phyloP scores from a whole-genome alignment of 1,140 invertebrate species.

The Leptinotarsa defecta region DNA sequence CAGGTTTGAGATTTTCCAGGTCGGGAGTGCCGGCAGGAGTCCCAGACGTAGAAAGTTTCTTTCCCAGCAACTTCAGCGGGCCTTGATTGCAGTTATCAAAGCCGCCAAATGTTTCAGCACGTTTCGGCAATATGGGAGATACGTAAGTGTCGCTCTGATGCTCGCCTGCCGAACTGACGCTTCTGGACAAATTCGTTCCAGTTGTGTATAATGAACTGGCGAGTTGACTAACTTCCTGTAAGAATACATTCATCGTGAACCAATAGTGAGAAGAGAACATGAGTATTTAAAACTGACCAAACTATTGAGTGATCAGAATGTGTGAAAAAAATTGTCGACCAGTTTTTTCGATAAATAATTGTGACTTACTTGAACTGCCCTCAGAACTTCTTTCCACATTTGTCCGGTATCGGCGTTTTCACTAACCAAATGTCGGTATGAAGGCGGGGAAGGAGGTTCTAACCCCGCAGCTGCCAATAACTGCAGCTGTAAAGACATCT shows the following conservation, averaged over 20 bases:
- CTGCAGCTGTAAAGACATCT: slow-evolving; percentile 81
- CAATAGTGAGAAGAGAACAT: too few species aligned
- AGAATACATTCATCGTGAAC: slow-evolving; percentile 25
- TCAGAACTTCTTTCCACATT: slow-evolving; percentile 72
- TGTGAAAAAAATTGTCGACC: too few species aligned
- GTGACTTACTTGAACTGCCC: slow-evolving; percentile 66
- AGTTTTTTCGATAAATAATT: too few species aligned
- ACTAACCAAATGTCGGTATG: slow-evolving; percentile 64
- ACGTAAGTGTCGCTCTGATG: slow-evolving; percentile 82
- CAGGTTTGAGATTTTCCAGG: slow-evolving; percentile 52
- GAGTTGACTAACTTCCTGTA: slow-evolving; percentile 71
- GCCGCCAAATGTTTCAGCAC: slow-evolving; percentile 93
- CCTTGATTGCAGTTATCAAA: slow-evolving; percentile 75
- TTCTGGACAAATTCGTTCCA: slow-evolving; percentile 80
- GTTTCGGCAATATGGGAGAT: slow-evolving; percentile 81
- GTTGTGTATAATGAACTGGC: slow-evolving; percentile 72
- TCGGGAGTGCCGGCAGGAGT: slow-evolving; percentile 50
- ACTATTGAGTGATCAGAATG: too few species aligned
- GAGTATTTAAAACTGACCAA: too few species aligned
- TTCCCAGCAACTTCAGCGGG: slow-evolving; percentile 51
- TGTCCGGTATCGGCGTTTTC: slow-evolving; percentile 67
- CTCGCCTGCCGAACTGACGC: slow-evolving; percentile 90
- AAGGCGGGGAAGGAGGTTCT: slow-evolving; percentile 60
- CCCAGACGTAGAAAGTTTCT: slow-evolving; percentile 48
- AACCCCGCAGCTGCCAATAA: slow-evolving; percentile 71